Evolutionary conservation across 1,140 invertebrate species (phyloP).

Genomic region (Temnothorax curvispinosus): DNA sequence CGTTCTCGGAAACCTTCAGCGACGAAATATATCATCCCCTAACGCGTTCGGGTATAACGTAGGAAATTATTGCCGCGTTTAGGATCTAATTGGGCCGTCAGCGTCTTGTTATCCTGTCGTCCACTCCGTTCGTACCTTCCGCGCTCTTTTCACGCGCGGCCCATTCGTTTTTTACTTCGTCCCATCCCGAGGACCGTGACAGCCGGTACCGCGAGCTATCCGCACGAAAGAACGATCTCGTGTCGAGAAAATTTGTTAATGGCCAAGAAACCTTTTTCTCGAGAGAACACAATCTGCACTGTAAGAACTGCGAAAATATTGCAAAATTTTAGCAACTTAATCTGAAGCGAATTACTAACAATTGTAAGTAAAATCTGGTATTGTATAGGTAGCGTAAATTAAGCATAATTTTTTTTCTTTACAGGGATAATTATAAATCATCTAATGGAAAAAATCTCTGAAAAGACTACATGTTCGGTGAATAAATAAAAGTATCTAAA

Average conservation of each 20-base stretch:
- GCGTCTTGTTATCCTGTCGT: constrained; percentile 74
- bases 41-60: constrained; percentile 47
- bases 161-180: constrained; percentile 51
- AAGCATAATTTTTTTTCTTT: neutral
- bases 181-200: constrained; percentile 62
- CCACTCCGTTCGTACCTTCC: constrained; percentile 35
- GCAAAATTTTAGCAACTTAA: neutral
- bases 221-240: constrained; percentile 55
- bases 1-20: constrained; percentile 43
- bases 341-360: neutral
- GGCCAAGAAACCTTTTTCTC: neutral
- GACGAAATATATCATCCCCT: constrained; percentile 64
- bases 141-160: constrained; percentile 53
- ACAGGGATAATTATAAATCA: neutral
- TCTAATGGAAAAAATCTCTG: neutral
- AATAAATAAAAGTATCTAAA: neutral
- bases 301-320: neutral
- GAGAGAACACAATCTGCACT: neutral
- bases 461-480: neutral
- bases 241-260: constrained; percentile 58
- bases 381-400: neutral
- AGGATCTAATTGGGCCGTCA: constrained; percentile 78
- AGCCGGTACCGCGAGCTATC: constrained; percentile 66
- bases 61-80: constrained; percentile 67
- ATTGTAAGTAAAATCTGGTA: neutral